Conservation (phyloP, 2,888 invertebrate species). For the Cephonodes hylas region DNA sequence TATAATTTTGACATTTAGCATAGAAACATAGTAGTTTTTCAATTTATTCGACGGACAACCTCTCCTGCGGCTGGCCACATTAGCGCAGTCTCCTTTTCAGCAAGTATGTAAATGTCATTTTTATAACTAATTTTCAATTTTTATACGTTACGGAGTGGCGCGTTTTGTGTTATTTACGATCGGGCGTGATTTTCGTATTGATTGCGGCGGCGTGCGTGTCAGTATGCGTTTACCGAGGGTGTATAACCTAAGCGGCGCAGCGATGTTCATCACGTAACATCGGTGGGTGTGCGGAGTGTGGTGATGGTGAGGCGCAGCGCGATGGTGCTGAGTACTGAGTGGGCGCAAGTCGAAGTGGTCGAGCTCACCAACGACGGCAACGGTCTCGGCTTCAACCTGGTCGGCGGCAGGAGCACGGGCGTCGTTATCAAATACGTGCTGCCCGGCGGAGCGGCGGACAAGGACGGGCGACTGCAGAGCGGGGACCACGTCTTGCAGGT, state of each 20-base stretch:
- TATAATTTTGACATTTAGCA: background rate
- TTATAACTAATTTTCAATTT: slow-evolving; percentile 55
- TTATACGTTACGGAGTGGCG: slow-evolving; percentile 42
- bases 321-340: slow-evolving; percentile 97
- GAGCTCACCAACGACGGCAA: slow-evolving; percentile 98
- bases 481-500: slow-evolving; percentile 99
- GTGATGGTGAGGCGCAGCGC: slow-evolving; percentile 73
- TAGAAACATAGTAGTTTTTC: background rate
- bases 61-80: slow-evolving; percentile 71
- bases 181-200: slow-evolving; percentile 30
- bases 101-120: slow-evolving; percentile 82
- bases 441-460: slow-evolving; percentile 98
- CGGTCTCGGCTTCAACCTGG: slow-evolving; percentile 98
- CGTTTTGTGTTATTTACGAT: slow-evolving; percentile 35
- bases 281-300: slow-evolving; percentile 30
- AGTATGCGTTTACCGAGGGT: slow-evolving; percentile 48
- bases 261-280: slow-evolving; percentile 69
- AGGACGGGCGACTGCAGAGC: slow-evolving; percentile 96
- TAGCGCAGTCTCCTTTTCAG: slow-evolving; percentile 75
- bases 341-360: slow-evolving; percentile 99
- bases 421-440: slow-evolving; percentile 99
- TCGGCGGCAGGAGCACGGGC: slow-evolving; percentile 98
- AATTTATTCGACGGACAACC: slow-evolving; percentile 55
- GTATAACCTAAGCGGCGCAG: slow-evolving; percentile 66
- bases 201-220: slow-evolving; percentile 24